Evolutionary conservation across 1,140 invertebrate species (phyloP), one percentile per base, ranked within the genome.

Genomic region (Anoplolepis gracilipes): DNA sequence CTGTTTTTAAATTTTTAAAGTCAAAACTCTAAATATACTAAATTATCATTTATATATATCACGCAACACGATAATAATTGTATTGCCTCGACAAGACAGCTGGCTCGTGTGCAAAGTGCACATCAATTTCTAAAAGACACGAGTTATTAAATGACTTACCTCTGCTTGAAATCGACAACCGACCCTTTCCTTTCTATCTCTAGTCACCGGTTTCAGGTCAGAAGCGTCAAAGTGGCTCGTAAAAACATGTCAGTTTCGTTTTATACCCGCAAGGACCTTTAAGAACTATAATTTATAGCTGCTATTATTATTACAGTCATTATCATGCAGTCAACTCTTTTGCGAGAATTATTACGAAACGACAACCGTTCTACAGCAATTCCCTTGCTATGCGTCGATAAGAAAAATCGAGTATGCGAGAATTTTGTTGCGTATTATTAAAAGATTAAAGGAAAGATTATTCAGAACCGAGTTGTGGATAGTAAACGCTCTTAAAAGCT

Each of bases 291-390:
- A 72, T 82, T 82, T 82, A 42, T 36, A 22, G 53, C 19, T 59
- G 36, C 46, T 11, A 4, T 67, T 25, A 46, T 79, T 67, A 49
- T 53, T 67, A 49, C 42, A 10, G 42, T 61, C 36, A 76, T 76
- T 76, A 76, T 76, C 46, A 16, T 42, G 22, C 55, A 42, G 73
- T 79, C 62, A 22, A 79, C 62, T 61, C 76, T 72, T 82, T 73
- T 33, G 55, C 19, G 67, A 57, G 42, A 73, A 73, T 82, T 59
- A 30, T 69, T 46, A 25, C 16, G 65, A 81, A 72, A 81, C 28
- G 64, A 28, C 42, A 67, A 61, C n/a, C 57, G 39, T 39, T 42
- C 57, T 33, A 53, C n/a, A 33, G 28, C 22, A 53, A 13, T 11
- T 10, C 30, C 13, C 22, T 46, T 4, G 36, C 19, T 64, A 33